Evolutionary conservation across 2,113 vertebrate species (phyloP), one percentile per base, ranked within the genome.

Genomic region (Dipodomys spectabilis): DNA sequence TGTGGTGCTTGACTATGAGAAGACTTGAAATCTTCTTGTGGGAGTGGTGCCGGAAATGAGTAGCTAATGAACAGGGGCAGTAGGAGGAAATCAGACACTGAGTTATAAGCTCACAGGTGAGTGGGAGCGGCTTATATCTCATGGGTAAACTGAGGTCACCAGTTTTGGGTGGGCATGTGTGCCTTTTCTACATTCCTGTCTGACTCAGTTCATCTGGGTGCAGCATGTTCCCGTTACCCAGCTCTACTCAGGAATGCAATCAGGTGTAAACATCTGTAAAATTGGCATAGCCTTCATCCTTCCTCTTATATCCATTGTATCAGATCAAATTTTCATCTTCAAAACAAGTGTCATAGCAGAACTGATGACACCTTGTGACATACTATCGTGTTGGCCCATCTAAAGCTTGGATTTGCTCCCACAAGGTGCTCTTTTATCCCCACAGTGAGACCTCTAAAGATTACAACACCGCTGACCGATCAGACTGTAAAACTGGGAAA

Each of bases 371-470:
- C 64, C 0, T 30, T 78, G 20, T 68, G 32, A 92, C 79, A 82
- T 62, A 44, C 25, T 19, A 28, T 16, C 68, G 39, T n/a, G 53
- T 13, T 30, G 25, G 93, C 74, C 35, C 65, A 15, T 44, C 72
- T 10, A 4, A 60, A 86, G 49, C 78, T 69, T 93, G 44, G 27
- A 45, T 6, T 65, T 62, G 64, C 78, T 57, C 81, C 91, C 67
- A 91, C 74, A 16, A 22, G 68, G 28, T 1, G 9, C 1, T 85
- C 57, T 95, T 39, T 30, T 88, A 2, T 94, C 96, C 90, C 92
- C 72, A 44, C 87, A 99, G 99, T 99, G 97, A 99, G 98, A 95
- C 99, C 99, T 23, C 95, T 99, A 97, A 99, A 99, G 98, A 98
- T 99, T 93, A 96, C 98, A 86, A 98, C 99, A 92, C 98, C 99